Evolutionary conservation across 1,140 invertebrate genomes (phyloP).

Genomic region (Delia radicum): DNA sequence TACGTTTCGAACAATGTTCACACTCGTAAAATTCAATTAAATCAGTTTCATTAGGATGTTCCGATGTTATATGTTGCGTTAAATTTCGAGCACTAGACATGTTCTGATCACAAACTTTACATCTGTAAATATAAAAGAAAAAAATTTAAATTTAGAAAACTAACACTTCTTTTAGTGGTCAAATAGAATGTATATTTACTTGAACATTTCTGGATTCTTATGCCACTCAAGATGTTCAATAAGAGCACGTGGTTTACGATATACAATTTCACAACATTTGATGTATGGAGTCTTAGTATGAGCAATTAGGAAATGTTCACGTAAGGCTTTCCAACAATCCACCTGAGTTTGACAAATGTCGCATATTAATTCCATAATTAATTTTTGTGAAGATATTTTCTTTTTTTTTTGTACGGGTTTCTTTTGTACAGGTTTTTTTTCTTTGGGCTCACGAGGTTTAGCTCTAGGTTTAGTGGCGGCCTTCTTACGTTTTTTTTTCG

Average conservation of each 20-base stretch:
- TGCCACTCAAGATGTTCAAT: constrained; percentile 48
- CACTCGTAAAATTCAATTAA: constrained; percentile 39
- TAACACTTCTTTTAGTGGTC: not conserved
- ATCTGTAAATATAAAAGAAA: constrained; percentile 30
- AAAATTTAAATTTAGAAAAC: not conserved
- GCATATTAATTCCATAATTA: constrained; percentile 48
- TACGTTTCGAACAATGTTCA: constrained; percentile 42
- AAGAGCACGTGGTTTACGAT: constrained; percentile 26
- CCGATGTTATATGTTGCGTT: constrained; percentile 46
- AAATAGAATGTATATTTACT: constrained; percentile 34
- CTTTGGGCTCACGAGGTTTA: not conserved
- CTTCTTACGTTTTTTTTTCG: not conserved
- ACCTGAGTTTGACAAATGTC: constrained; percentile 43
- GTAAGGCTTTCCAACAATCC: constrained; percentile 41
- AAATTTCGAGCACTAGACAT: constrained; percentile 45
- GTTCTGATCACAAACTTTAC: constrained; percentile 46
- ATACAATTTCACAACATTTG: constrained; percentile 48
- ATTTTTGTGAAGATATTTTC: constrained; percentile 40
- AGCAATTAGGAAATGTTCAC: constrained; percentile 40
- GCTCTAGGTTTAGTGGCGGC: not conserved
- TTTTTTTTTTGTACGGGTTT: constrained; percentile 36
- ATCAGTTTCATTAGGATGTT: constrained; percentile 43
- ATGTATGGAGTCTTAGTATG: constrained; percentile 45
- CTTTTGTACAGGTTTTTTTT: not conserved
- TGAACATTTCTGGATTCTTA: constrained; percentile 48